Base-by-base conservation (phyloP, 2,888 invertebrate genomes). In the Opisthograptis luteolata region DNA sequence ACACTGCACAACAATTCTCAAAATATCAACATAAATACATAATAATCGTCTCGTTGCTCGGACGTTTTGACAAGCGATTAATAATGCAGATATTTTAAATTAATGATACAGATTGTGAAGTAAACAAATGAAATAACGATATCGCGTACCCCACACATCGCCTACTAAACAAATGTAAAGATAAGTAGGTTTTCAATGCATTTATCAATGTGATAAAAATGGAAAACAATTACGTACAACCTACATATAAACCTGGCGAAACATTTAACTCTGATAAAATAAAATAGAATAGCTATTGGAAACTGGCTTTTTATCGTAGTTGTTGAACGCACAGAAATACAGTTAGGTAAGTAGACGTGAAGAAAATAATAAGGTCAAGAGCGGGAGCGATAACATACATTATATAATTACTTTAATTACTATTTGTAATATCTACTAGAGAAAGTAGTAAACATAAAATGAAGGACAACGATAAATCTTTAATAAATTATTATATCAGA, bases 291-390 rank as follows among this genome's bases (percentile, higher is more conserved):
- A 57, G 58, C 58, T 48, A 39, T 65, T 70, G 43, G 24, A 55
- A 67, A 65, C 63, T 59, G 55, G 39, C 51, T 62, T 66, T 68
- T 75, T 73, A 73, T 75, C 69, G 48, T 42, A 47, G 40, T 54
- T 64, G 68, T 70, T 70, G 62, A 70, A 62, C 68, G 66, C 66
- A 70, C 69, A 72, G 66, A 69, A 63, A 68, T 63, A 70, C 69
- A 58, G 62, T 55, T 62, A 56, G 55, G 73, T 76, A 78, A 79
- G 80, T 70, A 74, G 43, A 51, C 55, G 34, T 64, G 44, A 59
- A 64, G 63, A 49, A 60, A 50, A 40, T 58, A 10, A 22, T 42
- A 62, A 35, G 53, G 36, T 60, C 48, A 36, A 39, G 19, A 45
- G 37, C 49, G 64, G 62, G 64, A 67, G 64, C 61, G 53, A 24